Evolutionary conservation across 1,140 invertebrate species (phyloP), one percentile per base, ranked within the genome.

Genomic region (Neomicropteryx cornuta): DNA sequence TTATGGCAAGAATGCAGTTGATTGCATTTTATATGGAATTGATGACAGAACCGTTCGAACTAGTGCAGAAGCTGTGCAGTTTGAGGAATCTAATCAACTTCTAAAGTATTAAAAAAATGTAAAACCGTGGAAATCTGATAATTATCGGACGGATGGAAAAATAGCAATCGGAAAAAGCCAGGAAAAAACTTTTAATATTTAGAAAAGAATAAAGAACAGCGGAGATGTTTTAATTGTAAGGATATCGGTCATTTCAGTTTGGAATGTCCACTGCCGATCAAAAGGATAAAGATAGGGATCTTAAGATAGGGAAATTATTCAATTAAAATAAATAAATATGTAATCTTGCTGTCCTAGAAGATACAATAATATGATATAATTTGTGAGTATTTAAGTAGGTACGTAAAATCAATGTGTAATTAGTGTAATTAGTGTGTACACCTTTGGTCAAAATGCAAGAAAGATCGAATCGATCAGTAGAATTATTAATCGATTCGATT

Each of bases 21-120:
- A 39, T n/a, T 39, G 38, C 20, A 19, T 33, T n/a, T 16, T 39
- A 6, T 18, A 32, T n/a, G 38, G 38, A 17, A 39, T 39, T 22
- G 38, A 39, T 6, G 30, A 39, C 18, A 39, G 28, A 31, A 8
- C 23, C 8, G 13, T 27, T 27, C 8, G 23, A 13, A 27, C 13
- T 8, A 13, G 8, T 8, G 23, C 38, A 14, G 38, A 39, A 20
- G 38, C 38, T 16, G 38, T 18, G 13, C 38, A 32, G 20, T 39
- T 32, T 14, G 29, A 14, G 4, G 38, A 39, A 6, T 18, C 38
- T 6, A 27, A 39, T 17, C 23, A 36, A 16, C 22, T 36, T 14
- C 18, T 36, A 5, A 20, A 11, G 3, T 36, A 23, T 24, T 24
- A 24, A 16, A n/a, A 24, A 23, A 36, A 24, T 18, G 35, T 36